Evolutionary conservation across 2,888 invertebrate genomes (phyloP).

Genomic region (Ypsolopha sequella): DNA sequence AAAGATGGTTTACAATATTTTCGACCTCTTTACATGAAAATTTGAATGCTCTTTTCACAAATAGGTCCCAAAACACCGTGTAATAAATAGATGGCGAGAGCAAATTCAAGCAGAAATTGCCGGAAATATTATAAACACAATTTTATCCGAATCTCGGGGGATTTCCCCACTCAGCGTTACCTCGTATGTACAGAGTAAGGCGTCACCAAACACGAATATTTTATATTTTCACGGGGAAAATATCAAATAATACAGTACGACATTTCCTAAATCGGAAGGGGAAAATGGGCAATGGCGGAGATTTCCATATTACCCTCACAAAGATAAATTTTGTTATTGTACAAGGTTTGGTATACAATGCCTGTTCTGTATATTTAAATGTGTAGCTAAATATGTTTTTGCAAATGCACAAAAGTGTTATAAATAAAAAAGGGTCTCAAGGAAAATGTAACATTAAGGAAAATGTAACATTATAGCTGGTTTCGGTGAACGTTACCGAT

Average conservation of each 20-base stretch:
- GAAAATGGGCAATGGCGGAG: not conserved
- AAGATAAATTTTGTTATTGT: no score
- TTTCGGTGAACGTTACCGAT: no score
- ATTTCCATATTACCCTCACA: no score
- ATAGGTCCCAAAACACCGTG: not conserved
- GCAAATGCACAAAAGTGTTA: no score
- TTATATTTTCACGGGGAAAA: not conserved
- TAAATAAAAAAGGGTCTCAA: no score
- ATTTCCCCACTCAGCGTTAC: slow-evolving; percentile 20
- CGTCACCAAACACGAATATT: not conserved
- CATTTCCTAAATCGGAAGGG: not conserved
- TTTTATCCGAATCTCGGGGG: slow-evolving; percentile 25
- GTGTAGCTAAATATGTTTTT: no score
- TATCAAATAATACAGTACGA: not conserved
- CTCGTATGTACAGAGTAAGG: slow-evolving; percentile 5
- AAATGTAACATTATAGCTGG: no score
- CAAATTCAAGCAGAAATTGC: not conserved
- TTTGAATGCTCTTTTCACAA: not conserved
- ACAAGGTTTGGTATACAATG: no score
- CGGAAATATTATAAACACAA: slow-evolving; percentile 17
- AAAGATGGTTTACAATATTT: no score
- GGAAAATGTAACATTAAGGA: no score
- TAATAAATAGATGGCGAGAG: not conserved
- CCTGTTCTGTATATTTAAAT: no score
- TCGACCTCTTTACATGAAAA: no score